Evolutionary conservation across 2,888 invertebrate genomes (phyloP), one percentile per base, ranked within the genome.

Genomic region (Merodon equestris): DNA sequence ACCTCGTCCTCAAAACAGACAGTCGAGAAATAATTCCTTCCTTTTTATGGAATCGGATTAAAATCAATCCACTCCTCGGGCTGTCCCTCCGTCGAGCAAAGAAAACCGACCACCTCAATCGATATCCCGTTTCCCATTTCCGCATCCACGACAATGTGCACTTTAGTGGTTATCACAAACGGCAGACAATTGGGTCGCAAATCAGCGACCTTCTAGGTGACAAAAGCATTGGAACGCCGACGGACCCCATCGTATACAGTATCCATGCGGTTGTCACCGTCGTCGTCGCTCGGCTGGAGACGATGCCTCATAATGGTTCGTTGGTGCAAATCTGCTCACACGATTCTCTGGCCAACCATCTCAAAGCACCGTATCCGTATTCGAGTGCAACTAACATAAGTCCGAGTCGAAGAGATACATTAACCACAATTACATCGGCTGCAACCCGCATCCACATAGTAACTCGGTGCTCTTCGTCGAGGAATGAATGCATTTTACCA

Each of bases 191-290:
- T 67, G 58, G 67, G 67, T 58, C 67, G 57, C 67, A 67, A 67
- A 67, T 67, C 67, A 67, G 67, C 67, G 67, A 50, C 67, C 57
- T 67, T 67, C 50, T 36, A 50, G 57, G 51, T 67, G 67, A 58
- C 67, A 67, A 67, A 67, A 51, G 44, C 57, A 67, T 44, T 18
- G 67, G 58, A 67, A 67, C 57, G 67, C 42, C 13, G 42, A 51
- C 14, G 50, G 19, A 27, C 27, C 42, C 48, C 7, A n/a, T 44
- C n/a, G 36, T 50, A 27, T 36, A 7, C 50, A 50, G 56, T 17
- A 57, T 17, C 47, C 34, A 50, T 67, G 47, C 34, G 15, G 47
- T 42, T 15, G 48, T 18, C 36, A 27, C 2, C 2, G 27, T 4
- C n/a, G 27, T 27, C 27, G 27, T 27, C 27, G 7, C 27, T 2